Conservation (phyloP, 2,797 vertebrate genomes). For the Phrynocephalus guinanensis region DNA sequence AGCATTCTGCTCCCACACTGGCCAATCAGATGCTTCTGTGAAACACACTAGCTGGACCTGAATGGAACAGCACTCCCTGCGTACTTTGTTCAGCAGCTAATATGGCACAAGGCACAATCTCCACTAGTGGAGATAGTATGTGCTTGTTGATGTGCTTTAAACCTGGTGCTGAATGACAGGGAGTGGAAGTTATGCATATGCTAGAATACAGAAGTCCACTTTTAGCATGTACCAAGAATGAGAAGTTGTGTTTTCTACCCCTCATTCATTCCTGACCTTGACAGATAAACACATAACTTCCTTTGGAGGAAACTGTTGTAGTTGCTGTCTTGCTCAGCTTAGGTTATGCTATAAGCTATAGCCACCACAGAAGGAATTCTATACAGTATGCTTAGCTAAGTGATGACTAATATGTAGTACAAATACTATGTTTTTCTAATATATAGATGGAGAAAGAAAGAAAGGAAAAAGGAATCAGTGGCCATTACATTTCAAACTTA, state of each 20-base stretch:
- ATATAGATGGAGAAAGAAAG: not conserved
- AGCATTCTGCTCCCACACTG: not conserved
- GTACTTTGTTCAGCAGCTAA: not conserved
- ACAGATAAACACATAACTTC: not conserved
- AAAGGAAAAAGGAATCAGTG: slow-evolving; percentile 17
- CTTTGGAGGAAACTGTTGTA: not conserved
- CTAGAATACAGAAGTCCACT: not conserved
- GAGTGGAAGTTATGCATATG: not conserved
- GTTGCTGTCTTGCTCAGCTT: not conserved
- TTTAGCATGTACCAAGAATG: not conserved
- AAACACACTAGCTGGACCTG: not conserved
- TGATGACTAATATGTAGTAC: rapidly evolving
- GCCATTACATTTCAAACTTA: not conserved
- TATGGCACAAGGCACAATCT: not conserved
- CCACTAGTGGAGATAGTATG: not conserved
- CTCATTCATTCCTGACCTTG: not conserved
- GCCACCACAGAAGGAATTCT: not conserved
- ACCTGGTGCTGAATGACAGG: not conserved
- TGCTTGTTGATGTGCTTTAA: not conserved
- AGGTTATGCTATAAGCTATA: not conserved
- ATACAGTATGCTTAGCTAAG: not conserved
- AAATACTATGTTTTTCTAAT: not conserved
- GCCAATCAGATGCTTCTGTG: too few relatives aligned
- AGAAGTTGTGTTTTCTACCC: not conserved
- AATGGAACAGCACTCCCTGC: not conserved